phyloP scores from a whole-genome alignment of 2,888 invertebrate species.

The Cheilosia scutellata region DNA sequence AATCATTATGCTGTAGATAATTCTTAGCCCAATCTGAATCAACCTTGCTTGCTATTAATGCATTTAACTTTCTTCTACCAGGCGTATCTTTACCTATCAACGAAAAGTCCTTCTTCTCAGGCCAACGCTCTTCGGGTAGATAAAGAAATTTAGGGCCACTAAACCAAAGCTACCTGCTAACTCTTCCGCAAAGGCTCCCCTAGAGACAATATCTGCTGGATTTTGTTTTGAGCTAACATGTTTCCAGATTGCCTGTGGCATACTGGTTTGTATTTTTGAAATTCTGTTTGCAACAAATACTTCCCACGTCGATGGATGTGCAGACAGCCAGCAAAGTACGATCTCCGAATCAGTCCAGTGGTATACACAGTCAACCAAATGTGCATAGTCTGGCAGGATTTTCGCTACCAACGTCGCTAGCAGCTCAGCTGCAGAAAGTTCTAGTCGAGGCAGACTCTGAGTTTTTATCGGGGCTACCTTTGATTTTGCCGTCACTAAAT shows the following conservation, averaged over 20 bases:
- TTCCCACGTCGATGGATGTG: neutral
- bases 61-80: neutral
- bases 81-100: neutral
- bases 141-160: neutral
- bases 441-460: constrained; percentile 47
- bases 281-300: constrained; percentile 9
- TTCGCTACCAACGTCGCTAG: neutral
- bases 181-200: neutral
- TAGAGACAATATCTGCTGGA: neutral
- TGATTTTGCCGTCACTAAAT: constrained; percentile 59
- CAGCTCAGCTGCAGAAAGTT: constrained; percentile 21
- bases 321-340: neutral
- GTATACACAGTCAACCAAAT: neutral
- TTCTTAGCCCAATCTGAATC: neutral
- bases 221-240: neutral
- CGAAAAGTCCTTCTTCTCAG: neutral
- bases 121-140: neutral
- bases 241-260: neutral
- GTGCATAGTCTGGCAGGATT: neutral
- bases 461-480: constrained; percentile 58
- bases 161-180: neutral
- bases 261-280: constrained; percentile 9
- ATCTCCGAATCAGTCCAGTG: neutral
- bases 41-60: neutral
- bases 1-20: neutral